Base-by-base conservation (phyloP, 2,888 invertebrate genomes). In the Oscheius myriophilus region DNA sequence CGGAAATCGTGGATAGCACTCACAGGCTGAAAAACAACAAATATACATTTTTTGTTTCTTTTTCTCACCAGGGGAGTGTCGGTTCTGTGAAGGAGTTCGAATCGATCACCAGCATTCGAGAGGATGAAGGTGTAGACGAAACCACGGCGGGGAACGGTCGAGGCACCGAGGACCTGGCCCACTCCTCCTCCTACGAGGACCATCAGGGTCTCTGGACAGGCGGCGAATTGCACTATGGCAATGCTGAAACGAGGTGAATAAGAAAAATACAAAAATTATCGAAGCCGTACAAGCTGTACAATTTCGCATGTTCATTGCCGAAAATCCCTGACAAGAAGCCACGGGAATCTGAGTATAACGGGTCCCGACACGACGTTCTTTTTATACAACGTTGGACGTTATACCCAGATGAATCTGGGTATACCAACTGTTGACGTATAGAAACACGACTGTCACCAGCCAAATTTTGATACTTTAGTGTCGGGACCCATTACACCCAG, bases 31-130 rank as follows among this genome's bases (percentile, higher is more conserved):
- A 82, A 67, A 18, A 25, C 12, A 62, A 2, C 1, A 61, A 25
- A 21, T 41, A 62, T 53, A 12, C 18, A 18, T 33, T 21, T 12
- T 4, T 9, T 25, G 16, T 12, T 26, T 23, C 16, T 14, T 41
- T 3, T 33, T 41, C 71, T n/a, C 49, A 82, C 83, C 74, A 78
- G 76, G 33, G 83, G 80, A 9, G 81, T 81, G 26, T 91, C 74
- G 0, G 98, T 99, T 86, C 94, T 92, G 88, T 99, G 98, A 25
- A 96, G 89, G 65, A 97, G 90, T 86, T 97, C 96, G 64, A 99
- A 88, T 82, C 91, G 91, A 11, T 93, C 92, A 54, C 95, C 93
- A 68, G 91, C 92, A 16, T 74, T 54, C 18, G 82, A 73, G 4
- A 86, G 68, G 26, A 84, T 74, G 77, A 86, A 87, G 3, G 86